These are phyloP conservation scores for Rhizoglyphus robini DNA, from an alignment of 1,140 invertebrate species.

Conservation along the genomic window DNA sequence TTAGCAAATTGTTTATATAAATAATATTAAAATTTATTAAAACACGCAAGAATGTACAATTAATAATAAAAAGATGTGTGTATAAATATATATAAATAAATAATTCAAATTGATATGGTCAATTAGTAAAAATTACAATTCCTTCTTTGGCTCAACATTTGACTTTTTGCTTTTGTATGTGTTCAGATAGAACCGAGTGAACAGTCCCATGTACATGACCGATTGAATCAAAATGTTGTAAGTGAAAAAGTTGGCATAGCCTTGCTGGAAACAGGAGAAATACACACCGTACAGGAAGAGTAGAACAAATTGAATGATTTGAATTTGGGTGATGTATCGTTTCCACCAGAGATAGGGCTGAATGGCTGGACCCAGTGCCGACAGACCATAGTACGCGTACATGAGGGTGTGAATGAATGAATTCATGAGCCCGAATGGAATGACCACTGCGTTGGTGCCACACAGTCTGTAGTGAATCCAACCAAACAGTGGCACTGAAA, in stretches of 20 bases:
- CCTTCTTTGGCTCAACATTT: no score
- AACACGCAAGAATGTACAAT: no score
- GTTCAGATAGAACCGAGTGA: neutral
- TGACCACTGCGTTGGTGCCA: conserved; percentile 29
- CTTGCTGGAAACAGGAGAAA: neutral
- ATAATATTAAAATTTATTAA: no score
- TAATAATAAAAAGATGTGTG: no score
- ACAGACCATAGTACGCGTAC: conserved; percentile 52
- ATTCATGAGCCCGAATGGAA: conserved; percentile 51
- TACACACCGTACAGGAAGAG: neutral
- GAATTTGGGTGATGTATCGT: conserved; percentile 31
- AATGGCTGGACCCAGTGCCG: conserved; percentile 39
- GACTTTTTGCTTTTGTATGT: no score
- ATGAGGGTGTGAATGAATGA: conserved; percentile 45
- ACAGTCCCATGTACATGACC: neutral
- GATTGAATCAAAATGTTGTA: neutral
- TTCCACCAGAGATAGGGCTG: conserved; percentile 39
- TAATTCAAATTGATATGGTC: no score
- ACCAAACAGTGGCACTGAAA: conserved; percentile 25
- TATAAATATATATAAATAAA: no score
- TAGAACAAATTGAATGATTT: conserved; percentile 30
- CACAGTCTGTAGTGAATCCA: conserved; percentile 20
- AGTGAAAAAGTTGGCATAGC: neutral
- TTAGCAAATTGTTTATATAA: no score
- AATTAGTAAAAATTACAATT: no score